Evolutionary conservation across 2,113 vertebrate genomes (phyloP).

Genomic region (Eleginops maclovinus): DNA sequence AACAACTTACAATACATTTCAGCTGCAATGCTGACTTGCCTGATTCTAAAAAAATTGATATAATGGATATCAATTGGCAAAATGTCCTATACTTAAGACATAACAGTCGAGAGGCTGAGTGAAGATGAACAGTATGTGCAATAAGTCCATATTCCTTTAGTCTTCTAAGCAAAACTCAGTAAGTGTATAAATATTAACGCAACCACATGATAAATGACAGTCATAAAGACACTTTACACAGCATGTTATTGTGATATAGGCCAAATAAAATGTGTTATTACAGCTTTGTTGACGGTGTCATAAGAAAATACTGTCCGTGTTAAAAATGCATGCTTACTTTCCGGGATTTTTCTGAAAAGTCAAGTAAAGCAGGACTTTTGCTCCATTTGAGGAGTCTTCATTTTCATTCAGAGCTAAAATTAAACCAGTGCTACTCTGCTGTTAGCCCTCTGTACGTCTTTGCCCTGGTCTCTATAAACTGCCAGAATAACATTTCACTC

Average conservation of each 20-base stretch:
- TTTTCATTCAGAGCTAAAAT: slow-evolving; percentile 1
- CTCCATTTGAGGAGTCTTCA: not conserved
- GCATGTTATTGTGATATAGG: too few species aligned
- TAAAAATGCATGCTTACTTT: not conserved
- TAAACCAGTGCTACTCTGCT: not conserved
- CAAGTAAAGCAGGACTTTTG: not conserved
- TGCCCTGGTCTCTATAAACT: not conserved
- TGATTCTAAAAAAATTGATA: not conserved
- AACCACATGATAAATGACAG: not conserved
- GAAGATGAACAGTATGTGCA: not conserved
- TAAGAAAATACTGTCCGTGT: not conserved
- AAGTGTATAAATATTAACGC: too few species aligned
- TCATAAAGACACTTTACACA: slow-evolving; percentile 8
- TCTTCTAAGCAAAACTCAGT: too few species aligned
- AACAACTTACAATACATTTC: not conserved
- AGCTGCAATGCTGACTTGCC: not conserved
- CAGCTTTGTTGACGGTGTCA: slow-evolving; percentile 7
- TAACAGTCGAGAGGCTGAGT: too few species aligned
- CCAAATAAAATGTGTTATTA: not conserved
- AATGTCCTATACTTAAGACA: too few species aligned
- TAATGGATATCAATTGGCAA: not conserved
- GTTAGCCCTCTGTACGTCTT: not conserved
- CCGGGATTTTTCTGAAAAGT: slow-evolving; percentile 9
- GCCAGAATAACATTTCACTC: not conserved
- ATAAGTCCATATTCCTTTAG: not conserved